Percentiles rank a stretch among this genome's conserved stretches.
These are phyloP conservation scores for Gymnoscopelus microlampas DNA, from an alignment of 2,797 vertebrate genomes.

Conservation along the genomic window DNA sequence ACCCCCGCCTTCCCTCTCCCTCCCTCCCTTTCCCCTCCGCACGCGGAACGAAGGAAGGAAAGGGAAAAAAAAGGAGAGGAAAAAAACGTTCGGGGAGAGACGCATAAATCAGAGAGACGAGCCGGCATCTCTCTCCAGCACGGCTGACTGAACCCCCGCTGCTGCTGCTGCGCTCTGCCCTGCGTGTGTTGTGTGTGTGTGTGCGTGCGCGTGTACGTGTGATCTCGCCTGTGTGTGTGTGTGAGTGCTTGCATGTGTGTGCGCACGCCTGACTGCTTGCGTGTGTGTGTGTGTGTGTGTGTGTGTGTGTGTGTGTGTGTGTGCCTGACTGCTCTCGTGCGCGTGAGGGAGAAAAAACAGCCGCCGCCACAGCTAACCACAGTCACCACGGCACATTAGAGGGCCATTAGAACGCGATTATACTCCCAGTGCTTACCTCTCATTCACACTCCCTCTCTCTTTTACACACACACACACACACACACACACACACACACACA, in stretches of 20 bases:
- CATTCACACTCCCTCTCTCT: slow-evolving; percentile 66
- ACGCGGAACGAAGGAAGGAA: slow-evolving; percentile 66
- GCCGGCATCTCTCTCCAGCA: slow-evolving; percentile 79
- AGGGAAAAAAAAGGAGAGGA: slow-evolving; percentile 17
- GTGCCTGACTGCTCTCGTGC: neutral
- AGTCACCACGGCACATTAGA: slow-evolving; percentile 83
- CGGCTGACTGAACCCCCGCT: slow-evolving; percentile 75
- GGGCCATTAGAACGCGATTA: slow-evolving; percentile 82
- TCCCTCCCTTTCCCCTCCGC: slow-evolving; percentile 52
- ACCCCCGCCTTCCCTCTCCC: slow-evolving; percentile 7
- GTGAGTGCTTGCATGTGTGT: slow-evolving; percentile 17
- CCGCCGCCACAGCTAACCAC: slow-evolving; percentile 79
- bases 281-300: neutral
- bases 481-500: slow-evolving; percentile 27
- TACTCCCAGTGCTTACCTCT: slow-evolving; percentile 82
- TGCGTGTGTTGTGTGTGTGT: neutral
- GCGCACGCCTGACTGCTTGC: neutral
- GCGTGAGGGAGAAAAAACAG: slow-evolving; percentile 63
- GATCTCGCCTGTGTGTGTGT: slow-evolving; percentile 12
- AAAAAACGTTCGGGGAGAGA: slow-evolving; percentile 73
- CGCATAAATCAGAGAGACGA: slow-evolving; percentile 81
- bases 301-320: neutral
- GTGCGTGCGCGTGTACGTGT: neutral
- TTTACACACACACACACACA: slow-evolving; percentile 54
- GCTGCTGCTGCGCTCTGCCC: slow-evolving; percentile 64